A percentile compares a stretch with the other conserved stretches of the same genome.
phyloP scores from a whole-genome alignment of 1,140 invertebrate genomes.

The Paramacrobiotus metropolitanus region DNA sequence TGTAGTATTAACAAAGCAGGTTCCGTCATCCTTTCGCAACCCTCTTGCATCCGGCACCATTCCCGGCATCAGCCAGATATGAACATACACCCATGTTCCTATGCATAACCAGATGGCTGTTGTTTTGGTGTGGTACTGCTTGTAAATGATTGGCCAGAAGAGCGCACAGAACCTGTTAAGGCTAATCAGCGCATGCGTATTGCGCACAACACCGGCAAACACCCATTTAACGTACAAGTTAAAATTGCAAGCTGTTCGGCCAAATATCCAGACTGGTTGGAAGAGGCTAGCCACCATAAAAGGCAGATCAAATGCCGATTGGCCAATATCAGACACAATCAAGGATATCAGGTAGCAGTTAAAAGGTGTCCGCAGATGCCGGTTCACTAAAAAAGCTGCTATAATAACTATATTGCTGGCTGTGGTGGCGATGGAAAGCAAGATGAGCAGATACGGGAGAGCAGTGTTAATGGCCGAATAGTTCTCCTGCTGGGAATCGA shows the following conservation, averaged over 20 bases:
- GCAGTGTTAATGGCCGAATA: too few species aligned
- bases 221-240: neutral
- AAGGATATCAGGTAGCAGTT: neutral
- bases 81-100: neutral
- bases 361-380: neutral
- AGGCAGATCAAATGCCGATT: neutral
- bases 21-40: neutral
- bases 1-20: neutral
- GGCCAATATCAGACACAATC: neutral
- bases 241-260: neutral
- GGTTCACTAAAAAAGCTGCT: neutral
- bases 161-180: neutral
- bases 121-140: neutral
- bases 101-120: neutral
- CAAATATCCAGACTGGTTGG: neutral
- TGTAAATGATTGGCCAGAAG: neutral
- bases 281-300: neutral
- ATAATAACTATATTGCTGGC: neutral
- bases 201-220: neutral
- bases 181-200: neutral
- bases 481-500: too few species aligned
- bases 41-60: neutral
- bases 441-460: neutral
- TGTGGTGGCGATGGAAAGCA: neutral
- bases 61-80: neutral